phyloP scores from a whole-genome alignment of 2,113 vertebrate genomes.

The Rallus limicola region DNA sequence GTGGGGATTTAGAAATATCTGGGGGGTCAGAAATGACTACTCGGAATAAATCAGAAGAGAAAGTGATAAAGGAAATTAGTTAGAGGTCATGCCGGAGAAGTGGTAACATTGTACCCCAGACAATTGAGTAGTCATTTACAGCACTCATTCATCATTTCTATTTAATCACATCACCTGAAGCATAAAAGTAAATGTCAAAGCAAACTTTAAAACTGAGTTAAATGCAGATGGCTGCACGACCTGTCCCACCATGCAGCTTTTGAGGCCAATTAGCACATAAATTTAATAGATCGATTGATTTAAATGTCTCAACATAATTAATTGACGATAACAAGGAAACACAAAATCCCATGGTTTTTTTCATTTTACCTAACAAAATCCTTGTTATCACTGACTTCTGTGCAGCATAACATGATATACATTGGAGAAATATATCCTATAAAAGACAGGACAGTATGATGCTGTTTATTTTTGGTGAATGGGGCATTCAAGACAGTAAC shows the following conservation, averaged over 20 bases:
- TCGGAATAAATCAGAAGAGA: not conserved
- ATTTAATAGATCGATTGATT: not conserved
- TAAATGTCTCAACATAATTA: not conserved
- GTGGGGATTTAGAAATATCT: not conserved
- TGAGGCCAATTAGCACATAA: not conserved
- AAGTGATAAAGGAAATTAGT: not conserved
- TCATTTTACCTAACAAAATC: not conserved
- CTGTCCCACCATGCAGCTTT: not conserved
- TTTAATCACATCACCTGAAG: conserved; percentile 40
- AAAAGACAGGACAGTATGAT: not conserved
- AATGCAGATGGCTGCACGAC: not conserved
- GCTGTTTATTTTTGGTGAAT: not conserved
- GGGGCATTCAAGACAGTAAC: not conserved
- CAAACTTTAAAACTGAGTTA: conserved; percentile 37
- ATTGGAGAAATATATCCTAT: not conserved
- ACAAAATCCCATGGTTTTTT: not conserved
- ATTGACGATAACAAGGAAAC: not conserved
- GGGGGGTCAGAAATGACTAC: not conserved
- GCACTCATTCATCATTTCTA: not conserved
- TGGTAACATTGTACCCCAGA: not conserved
- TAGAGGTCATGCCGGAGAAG: not conserved
- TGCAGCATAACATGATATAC: not conserved
- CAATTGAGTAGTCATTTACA: not conserved
- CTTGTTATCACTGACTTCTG: not conserved
- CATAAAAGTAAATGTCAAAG: conserved; percentile 57